Conservation (phyloP, 2,888 invertebrate species). For the Drosophila nr. fundita region DNA sequence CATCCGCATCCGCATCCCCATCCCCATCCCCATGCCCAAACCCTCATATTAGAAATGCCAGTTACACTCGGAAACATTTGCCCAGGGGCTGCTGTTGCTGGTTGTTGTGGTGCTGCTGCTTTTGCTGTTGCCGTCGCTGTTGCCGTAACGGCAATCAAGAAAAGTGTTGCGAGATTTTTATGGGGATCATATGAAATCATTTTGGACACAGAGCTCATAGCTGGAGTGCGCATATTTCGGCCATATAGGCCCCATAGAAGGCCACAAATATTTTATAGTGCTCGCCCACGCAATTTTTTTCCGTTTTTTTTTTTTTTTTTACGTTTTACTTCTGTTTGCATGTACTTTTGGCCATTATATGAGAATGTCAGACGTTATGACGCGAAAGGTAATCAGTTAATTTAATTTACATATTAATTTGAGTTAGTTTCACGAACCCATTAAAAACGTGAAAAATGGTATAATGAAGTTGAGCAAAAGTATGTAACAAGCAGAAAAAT, state of each 20-base stretch:
- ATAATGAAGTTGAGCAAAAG: background rate
- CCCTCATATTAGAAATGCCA: slow-evolving; percentile 23
- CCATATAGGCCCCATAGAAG: slow-evolving; percentile 1
- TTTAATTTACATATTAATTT: background rate
- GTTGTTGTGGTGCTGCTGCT: background rate
- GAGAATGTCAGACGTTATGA: background rate
- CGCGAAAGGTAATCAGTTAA: background rate
- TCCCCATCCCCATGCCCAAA: background rate
- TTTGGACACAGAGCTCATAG: slow-evolving; percentile 41
- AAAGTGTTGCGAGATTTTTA: slow-evolving; percentile 64
- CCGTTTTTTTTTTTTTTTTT: background rate
- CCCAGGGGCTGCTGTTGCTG: slow-evolving; percentile 23
- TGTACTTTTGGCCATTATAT: background rate
- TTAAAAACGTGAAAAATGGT: background rate
- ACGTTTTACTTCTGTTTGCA: background rate
- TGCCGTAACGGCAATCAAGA: slow-evolving; percentile 52
- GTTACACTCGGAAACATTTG: slow-evolving; percentile 24
- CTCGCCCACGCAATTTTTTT: slow-evolving; percentile 39
- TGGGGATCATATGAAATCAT: slow-evolving; percentile 49
- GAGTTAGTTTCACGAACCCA: background rate
- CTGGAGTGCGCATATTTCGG: slow-evolving; percentile 11
- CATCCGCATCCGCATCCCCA: background rate
- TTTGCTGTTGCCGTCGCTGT: slow-evolving; percentile 3
- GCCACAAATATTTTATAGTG: slow-evolving; percentile 40
- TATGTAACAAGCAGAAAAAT: background rate